A percentile compares a stretch with the other conserved stretches of the same genome.
phyloP scores from a whole-genome alignment of 2,113 vertebrate genomes.

The Hydrolagus affinis region DNA sequence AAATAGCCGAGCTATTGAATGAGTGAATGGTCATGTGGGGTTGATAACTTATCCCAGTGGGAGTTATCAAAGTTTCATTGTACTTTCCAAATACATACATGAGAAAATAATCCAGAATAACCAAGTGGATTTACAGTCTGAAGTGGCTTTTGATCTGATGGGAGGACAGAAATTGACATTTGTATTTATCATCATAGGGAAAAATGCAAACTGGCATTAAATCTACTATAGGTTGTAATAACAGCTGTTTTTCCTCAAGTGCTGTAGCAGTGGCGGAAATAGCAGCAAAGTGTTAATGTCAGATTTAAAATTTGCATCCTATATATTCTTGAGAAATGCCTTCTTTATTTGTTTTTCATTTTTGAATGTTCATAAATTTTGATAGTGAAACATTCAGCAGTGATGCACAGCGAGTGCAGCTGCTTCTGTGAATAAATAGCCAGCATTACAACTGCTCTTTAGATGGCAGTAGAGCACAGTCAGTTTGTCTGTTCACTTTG shows the following conservation, averaged over 20 bases:
- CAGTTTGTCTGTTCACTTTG: too few relatives aligned
- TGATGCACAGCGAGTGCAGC: too few relatives aligned
- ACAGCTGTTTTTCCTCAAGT: background rate
- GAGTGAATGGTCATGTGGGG: too few relatives aligned
- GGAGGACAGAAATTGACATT: background rate
- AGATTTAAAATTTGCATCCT: background rate
- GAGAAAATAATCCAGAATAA: background rate
- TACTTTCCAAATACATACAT: background rate
- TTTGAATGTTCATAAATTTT: background rate
- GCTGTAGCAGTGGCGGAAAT: background rate
- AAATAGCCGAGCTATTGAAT: too few relatives aligned
- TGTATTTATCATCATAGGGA: background rate
- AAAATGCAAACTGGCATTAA: background rate
- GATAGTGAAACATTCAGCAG: background rate
- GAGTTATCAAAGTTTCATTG: too few relatives aligned
- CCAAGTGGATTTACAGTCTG: background rate
- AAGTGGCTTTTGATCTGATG: background rate
- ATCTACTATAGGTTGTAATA: background rate
- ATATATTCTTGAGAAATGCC: background rate
- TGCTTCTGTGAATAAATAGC: background rate
- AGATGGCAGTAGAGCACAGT: slow-evolving; percentile 22
- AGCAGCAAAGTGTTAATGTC: background rate
- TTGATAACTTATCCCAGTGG: too few relatives aligned
- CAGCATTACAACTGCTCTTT: background rate
- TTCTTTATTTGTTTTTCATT: background rate